Conservation (phyloP, 2,797 vertebrate species). For the Sebastes matsubarae region DNA sequence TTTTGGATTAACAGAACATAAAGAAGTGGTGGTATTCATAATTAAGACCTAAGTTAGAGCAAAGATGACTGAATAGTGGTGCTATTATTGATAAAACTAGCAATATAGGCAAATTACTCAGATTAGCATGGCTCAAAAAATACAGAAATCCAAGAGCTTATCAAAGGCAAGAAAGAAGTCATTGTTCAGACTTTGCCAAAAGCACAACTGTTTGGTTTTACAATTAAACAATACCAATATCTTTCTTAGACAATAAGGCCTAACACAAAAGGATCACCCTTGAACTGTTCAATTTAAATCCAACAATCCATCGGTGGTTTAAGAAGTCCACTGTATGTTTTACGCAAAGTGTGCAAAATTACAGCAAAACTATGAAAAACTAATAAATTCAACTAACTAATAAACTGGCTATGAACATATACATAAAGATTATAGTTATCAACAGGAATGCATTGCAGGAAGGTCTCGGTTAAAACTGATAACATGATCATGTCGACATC, state of each 20-base stretch:
- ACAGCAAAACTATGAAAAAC: neutral
- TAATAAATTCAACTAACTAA: no score
- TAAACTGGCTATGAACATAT: neutral
- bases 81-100: neutral
- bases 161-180: constrained; percentile 19
- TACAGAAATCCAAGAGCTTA: constrained; percentile 24
- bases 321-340: neutral
- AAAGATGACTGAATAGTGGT: neutral
- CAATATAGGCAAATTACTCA: neutral
- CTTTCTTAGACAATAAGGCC: neutral
- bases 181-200: constrained; percentile 29
- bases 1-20: neutral
- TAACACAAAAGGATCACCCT: neutral
- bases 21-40: neutral
- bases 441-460: neutral
- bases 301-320: neutral
- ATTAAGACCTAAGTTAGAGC: neutral
- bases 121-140: constrained; percentile 41
- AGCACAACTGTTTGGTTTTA: constrained; percentile 5
- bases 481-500: neutral
- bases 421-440: neutral
- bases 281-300: neutral
- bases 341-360: neutral
- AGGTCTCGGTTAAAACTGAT: neutral
- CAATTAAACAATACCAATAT: neutral